These are phyloP conservation scores for Plagodis dolabraria DNA, from an alignment of 2,888 invertebrate genomes.

Conservation along the genomic window DNA sequence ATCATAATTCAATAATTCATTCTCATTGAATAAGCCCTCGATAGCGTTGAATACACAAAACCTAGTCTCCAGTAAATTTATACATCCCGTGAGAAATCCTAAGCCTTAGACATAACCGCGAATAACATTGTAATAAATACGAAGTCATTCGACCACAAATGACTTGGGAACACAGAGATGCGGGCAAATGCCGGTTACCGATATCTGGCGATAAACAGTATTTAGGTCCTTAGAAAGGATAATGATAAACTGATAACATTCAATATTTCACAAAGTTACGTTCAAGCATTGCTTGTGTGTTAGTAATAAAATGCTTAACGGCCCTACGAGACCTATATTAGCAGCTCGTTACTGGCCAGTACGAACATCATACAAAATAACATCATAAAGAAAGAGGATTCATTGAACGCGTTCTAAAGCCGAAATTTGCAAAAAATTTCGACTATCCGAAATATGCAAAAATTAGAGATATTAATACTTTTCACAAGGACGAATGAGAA, in stretches of 20 bases:
- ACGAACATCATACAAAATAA: no score
- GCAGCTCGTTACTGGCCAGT: no score
- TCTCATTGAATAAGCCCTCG: constrained; percentile 43
- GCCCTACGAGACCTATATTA: no score
- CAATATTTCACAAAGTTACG: constrained; percentile 1
- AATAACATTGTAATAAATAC: constrained; percentile 27
- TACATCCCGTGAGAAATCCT: constrained; percentile 52
- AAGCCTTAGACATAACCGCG: constrained; percentile 19
- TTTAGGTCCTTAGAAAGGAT: constrained; percentile 15
- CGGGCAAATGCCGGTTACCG: constrained; percentile 18
- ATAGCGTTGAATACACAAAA: constrained; percentile 41
- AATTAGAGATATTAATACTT: no score
- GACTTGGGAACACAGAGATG: constrained; percentile 26
- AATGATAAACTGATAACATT: constrained; percentile 13
- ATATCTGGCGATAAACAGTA: constrained; percentile 22
- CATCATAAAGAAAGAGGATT: no score
- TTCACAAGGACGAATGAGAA: no score
- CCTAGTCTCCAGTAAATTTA: constrained; percentile 35
- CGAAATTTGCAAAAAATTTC: no score
- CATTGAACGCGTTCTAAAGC: no score
- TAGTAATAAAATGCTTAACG: not conserved
- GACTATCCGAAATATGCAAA: no score
- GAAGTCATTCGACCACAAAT: constrained; percentile 28
- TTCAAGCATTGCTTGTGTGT: not conserved
- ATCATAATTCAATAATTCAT: constrained; percentile 42